These are phyloP conservation scores for Myiotriccus ornatus DNA, from an alignment of 2,797 vertebrate species.

Conservation along the genomic window DNA sequence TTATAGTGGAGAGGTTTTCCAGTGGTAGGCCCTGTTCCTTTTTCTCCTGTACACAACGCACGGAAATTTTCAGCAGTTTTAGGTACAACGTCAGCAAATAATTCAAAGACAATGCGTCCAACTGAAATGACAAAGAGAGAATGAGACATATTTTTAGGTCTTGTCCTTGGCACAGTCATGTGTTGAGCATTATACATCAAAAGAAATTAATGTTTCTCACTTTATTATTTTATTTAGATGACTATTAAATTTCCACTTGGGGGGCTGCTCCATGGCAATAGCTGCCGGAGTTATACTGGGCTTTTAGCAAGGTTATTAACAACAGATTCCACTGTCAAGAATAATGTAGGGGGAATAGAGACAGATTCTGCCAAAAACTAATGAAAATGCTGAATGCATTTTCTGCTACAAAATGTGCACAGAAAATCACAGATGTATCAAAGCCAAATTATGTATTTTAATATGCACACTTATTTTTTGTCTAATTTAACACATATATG, in stretches of 20 bases:
- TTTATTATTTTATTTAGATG: not conserved
- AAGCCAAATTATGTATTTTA: not conserved
- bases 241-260: not conserved
- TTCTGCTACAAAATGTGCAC: not conserved
- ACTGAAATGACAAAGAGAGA: conserved; percentile 71
- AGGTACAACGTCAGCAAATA: conserved; percentile 91
- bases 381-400: not conserved
- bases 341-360: not conserved
- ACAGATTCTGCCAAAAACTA: not conserved
- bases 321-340: not conserved
- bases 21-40: conserved; percentile 86
- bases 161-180: not conserved
- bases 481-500: not conserved
- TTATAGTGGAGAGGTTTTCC: conserved; percentile 94
- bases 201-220: not conserved
- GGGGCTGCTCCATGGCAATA: not conserved
- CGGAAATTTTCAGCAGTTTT: conserved; percentile 97
- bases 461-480: not conserved
- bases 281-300: not conserved
- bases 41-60: conserved; percentile 94
- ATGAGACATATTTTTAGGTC: not conserved
- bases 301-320: not conserved
- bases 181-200: not conserved
- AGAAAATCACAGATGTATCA: not conserved
- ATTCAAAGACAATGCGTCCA: conserved; percentile 89